Percentiles rank a stretch among this genome's conserved stretches.
These are phyloP conservation scores for Galeopterus variegatus DNA, from an alignment of 2,113 vertebrate species.

Conservation along the genomic window DNA sequence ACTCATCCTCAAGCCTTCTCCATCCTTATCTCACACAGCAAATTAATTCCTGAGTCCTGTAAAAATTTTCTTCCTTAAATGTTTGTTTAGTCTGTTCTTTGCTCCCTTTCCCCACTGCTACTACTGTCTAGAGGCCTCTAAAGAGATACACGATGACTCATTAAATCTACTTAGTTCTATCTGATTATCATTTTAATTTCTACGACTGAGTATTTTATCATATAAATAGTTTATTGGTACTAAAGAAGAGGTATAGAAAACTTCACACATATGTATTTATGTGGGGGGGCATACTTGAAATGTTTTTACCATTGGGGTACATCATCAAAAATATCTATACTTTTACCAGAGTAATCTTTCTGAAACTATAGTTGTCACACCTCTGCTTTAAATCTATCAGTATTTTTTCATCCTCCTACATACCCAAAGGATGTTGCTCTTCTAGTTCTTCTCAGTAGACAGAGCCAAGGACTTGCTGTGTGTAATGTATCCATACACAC, in stretches of 20 bases:
- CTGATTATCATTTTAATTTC: not conserved
- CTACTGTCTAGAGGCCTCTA: not conserved
- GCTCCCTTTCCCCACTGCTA: not conserved
- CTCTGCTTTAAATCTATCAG: not conserved
- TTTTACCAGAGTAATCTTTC: not conserved
- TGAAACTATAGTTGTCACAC: not conserved
- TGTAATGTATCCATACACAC: not conserved
- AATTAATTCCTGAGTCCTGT: not conserved
- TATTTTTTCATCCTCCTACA: not conserved
- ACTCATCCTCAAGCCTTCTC: not conserved
- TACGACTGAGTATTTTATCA: not conserved
- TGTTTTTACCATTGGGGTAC: not conserved
- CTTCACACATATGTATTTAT: not conserved
- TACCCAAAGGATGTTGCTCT: not conserved
- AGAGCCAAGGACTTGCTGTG: not conserved
- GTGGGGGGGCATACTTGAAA: not conserved
- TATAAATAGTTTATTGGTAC: not conserved
- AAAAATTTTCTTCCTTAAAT: not conserved
- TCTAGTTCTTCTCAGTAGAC: slow-evolving; percentile 6
- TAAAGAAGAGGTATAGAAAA: not conserved
- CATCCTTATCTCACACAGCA: not conserved
- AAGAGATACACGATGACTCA: not conserved
- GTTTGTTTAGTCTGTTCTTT: not conserved
- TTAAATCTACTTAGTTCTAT: not conserved
- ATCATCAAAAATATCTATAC: not conserved